Percentiles rank a stretch among this genome's conserved stretches.
phyloP scores from a whole-genome alignment of 2,113 vertebrate genomes.

The Triplophysa rosa region DNA sequence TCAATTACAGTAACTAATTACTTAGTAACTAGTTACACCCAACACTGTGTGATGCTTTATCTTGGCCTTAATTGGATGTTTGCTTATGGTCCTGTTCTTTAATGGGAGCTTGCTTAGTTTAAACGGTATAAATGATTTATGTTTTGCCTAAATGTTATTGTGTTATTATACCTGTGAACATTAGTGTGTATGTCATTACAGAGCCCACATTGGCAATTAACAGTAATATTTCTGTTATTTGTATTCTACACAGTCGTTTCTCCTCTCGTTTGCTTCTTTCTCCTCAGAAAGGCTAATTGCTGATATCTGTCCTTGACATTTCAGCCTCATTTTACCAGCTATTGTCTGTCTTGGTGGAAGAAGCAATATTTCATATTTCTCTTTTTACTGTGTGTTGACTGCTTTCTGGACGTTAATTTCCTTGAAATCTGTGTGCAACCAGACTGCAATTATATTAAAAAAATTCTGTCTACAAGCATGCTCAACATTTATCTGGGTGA shows the following conservation, averaged over 20 bases:
- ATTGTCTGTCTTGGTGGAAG: background rate
- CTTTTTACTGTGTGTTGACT: constrained; percentile 14
- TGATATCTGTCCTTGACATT: constrained; percentile 49
- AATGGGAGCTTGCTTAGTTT: background rate
- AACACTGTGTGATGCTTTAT: too few species aligned
- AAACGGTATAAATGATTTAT: too few species aligned
- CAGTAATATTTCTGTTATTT: background rate
- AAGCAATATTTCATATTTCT: background rate
- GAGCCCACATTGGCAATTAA: background rate
- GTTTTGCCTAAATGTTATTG: too few species aligned
- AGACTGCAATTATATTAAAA: constrained; percentile 27
- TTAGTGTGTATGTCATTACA: background rate
- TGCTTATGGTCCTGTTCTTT: background rate
- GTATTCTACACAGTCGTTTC: background rate
- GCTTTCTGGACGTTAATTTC: constrained; percentile 12
- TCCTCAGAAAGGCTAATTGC: constrained; percentile 18
- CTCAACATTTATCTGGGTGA: background rate
- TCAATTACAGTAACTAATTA: too few species aligned
- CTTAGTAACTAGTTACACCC: too few species aligned
- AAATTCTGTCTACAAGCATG: constrained; percentile 13
- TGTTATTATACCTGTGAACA: background rate
- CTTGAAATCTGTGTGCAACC: background rate
- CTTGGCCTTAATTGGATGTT: background rate
- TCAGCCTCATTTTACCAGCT: constrained; percentile 26
- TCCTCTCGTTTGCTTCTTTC: constrained; percentile 14